Evolutionary conservation across 2,888 invertebrate species (phyloP), one percentile per base, ranked within the genome.

Genomic region (Diplolepis rosae): DNA sequence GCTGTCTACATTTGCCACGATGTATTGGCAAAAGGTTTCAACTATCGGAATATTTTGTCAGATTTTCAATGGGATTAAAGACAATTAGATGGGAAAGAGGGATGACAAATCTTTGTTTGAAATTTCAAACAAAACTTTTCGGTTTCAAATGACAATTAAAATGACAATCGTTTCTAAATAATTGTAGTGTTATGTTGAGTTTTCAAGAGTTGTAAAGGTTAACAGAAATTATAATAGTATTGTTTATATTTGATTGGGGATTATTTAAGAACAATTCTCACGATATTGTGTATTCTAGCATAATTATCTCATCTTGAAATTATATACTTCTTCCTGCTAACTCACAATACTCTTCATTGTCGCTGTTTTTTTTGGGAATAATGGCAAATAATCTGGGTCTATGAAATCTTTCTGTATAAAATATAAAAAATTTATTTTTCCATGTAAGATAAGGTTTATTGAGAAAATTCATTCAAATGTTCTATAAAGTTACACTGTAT

Each of bases 241-340:
- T 56, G 54, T 35, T 18, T 56, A 56, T 32, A 35, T 56, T 56
- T 56, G 4, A 11, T 4, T 32, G 32, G 6, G 27, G 22, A 56
- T 56, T 56, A 56, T 56, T 56, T 22, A 35, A 54, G 18, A 30
- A 13, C 30, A 32, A 56, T 22, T 56, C 4, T 35, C 28, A 35
- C 18, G 56, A 56, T 35, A 56, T 56, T 56, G 22, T 22, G 18
- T 18, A 6, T 32, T 15, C 28, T 35, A 7, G 18, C 32, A 22
- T 56, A 54, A 56, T 56, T 56, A 56, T 35, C 11, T 18, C 32
- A 35, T 61, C 35, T 22, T 39, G 13, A 56, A 56, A 61, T 61
- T 61, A 39, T 35, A 39, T 18, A 61, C 35, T 61, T 61, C 56
- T 22, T 61, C 56, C 35, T 51, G 35, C 56, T 7, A n/a, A 39